These are phyloP conservation scores for Dolichopus griseipennis DNA, from an alignment of 2,888 invertebrate species.

Conservation along the genomic window DNA sequence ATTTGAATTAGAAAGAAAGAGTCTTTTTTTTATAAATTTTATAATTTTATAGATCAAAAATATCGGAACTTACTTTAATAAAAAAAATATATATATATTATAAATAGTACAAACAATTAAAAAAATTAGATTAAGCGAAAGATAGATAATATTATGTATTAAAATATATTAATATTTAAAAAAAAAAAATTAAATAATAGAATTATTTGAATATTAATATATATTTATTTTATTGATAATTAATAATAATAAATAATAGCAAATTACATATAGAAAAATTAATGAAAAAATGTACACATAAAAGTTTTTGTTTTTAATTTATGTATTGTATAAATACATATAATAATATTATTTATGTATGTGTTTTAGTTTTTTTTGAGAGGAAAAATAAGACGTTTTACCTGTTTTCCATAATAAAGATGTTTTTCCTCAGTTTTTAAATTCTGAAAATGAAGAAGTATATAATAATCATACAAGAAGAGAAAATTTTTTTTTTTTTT, in stretches of 20 bases:
- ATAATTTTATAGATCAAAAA: no score
- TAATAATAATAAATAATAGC: slow-evolving; percentile 22
- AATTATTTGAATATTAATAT: no score
- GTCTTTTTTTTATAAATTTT: no score
- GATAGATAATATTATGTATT: no score
- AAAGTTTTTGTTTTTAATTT: slow-evolving; percentile 8
- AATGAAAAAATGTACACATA: slow-evolving; percentile 12
- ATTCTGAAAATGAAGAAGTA: slow-evolving; percentile 6
- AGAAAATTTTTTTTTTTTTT: no score
- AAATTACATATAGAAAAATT: slow-evolving; percentile 15
- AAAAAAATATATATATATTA: no score
- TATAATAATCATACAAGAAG: background rate
- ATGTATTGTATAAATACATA: slow-evolving; percentile 32
- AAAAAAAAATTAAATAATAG: background rate
- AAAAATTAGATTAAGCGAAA: no score
- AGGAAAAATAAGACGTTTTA: slow-evolving; percentile 3
- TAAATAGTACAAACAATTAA: no score
- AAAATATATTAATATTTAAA: no score
- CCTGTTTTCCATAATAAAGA: slow-evolving; percentile 6
- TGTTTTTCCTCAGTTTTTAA: slow-evolving; percentile 6
- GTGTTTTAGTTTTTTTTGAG: slow-evolving; percentile 4
- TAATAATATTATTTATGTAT: slow-evolving; percentile 23
- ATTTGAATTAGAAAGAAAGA: no score
- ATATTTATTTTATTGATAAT: slow-evolving; percentile 9
- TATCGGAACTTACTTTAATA: no score